Conservation (phyloP, 2,113 vertebrate genomes). For the Colius striatus region DNA sequence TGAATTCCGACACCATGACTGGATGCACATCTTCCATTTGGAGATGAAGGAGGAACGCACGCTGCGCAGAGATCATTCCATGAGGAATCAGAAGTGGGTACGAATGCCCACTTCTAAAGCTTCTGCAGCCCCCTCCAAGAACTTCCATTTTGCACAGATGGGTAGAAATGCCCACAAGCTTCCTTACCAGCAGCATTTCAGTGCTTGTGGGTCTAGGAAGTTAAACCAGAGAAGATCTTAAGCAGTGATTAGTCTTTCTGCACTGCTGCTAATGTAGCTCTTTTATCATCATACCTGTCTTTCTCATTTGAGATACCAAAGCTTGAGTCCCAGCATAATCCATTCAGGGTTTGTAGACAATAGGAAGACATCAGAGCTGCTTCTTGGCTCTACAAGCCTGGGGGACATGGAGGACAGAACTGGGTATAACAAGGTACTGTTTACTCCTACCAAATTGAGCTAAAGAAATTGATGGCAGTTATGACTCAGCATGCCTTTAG, state of each 20-base stretch:
- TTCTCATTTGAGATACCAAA: conserved; percentile 37
- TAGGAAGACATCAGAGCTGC: conserved; percentile 45
- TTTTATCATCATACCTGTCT: not conserved
- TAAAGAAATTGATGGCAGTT: conserved; percentile 24
- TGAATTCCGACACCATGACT: not conserved
- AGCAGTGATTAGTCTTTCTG: not conserved
- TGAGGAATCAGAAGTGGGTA: not conserved
- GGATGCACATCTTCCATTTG: not conserved
- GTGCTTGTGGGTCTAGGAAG: not conserved
- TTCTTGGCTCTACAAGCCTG: not conserved
- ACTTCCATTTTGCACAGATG: not conserved
- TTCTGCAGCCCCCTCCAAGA: not conserved
- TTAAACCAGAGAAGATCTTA: not conserved
- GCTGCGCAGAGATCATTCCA: not conserved
- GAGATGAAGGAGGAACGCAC: not conserved
- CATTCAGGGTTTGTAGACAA: conserved; percentile 44
- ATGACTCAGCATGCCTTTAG: conserved; percentile 55
- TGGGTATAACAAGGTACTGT: not conserved
- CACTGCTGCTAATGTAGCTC: not conserved
- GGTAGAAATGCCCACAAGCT: not conserved
- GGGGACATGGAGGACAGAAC: conserved; percentile 42
- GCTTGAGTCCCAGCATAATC: conserved; percentile 55
- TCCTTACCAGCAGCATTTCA: not conserved
- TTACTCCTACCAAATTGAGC: not conserved
- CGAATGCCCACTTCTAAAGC: not conserved